phyloP scores from a whole-genome alignment of 2,113 vertebrate species.

The Anarhynchus alexandrinus region DNA sequence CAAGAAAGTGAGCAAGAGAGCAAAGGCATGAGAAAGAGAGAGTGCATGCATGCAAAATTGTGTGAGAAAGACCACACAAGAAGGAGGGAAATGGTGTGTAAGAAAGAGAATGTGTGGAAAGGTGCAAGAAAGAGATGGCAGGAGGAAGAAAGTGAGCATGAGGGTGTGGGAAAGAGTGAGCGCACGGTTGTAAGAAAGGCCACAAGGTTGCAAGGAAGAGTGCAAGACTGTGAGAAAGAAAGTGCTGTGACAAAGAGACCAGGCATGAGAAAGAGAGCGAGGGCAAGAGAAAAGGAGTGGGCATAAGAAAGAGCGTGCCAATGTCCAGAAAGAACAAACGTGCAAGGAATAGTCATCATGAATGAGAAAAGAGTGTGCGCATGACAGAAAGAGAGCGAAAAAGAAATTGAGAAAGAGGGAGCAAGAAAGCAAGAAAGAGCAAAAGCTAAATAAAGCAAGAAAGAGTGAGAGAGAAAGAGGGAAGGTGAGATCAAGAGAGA shows the following conservation, averaged over 20 bases:
- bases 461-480: not conserved
- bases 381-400: no score
- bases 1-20: not conserved
- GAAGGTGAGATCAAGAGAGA: not conserved
- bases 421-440: not conserved
- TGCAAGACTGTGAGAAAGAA: not conserved
- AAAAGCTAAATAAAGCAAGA: not conserved
- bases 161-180: not conserved
- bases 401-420: not conserved
- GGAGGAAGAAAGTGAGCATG: not conserved
- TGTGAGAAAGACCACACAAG: not conserved
- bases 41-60: fast-evolving
- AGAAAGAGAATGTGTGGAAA: not conserved
- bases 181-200: not conserved
- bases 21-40: not conserved
- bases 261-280: not conserved
- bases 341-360: not conserved
- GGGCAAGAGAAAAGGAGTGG: not conserved
- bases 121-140: not conserved
- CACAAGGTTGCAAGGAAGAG: not conserved
- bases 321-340: not conserved
- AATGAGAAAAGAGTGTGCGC: not conserved
- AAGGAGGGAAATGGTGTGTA: not conserved
- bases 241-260: not conserved
- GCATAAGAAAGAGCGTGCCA: not conserved